These are phyloP conservation scores for Agonopterix arenella DNA, from an alignment of 2,888 invertebrate species.

Conservation along the genomic window DNA sequence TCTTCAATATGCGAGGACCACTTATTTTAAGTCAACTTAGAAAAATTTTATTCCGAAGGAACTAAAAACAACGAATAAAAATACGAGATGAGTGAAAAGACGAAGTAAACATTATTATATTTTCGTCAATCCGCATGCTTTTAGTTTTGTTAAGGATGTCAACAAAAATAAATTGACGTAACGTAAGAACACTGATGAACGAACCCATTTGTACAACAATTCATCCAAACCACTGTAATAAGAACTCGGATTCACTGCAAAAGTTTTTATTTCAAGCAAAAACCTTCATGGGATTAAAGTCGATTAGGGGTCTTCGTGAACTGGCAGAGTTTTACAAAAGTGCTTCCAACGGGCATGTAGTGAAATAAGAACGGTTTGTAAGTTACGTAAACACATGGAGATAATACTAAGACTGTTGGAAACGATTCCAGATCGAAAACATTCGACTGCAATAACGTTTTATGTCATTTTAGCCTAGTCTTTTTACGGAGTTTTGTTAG, in stretches of 20 bases:
- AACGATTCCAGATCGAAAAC: slow-evolving; percentile 12
- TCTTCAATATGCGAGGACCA: too few species aligned
- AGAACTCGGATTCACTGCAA: slow-evolving; percentile 7
- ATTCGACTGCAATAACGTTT: slow-evolving; percentile 9
- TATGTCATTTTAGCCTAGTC: too few species aligned
- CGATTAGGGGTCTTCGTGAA: slow-evolving; percentile 6
- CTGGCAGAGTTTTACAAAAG: slow-evolving; percentile 9
- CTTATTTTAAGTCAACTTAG: too few species aligned
- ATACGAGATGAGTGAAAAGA: slow-evolving; percentile 4
- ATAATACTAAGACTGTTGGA: slow-evolving; percentile 16
- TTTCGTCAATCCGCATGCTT: slow-evolving; percentile 23
- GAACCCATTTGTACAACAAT: slow-evolving; percentile 15
- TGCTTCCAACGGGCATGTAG: slow-evolving; percentile 11
- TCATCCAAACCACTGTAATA: slow-evolving; percentile 9
- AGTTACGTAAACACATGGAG: slow-evolving; percentile 21
- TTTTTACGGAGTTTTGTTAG: too few species aligned
- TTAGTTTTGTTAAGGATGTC: slow-evolving; percentile 23
- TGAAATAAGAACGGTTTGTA: slow-evolving; percentile 17
- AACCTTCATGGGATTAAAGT: slow-evolving; percentile 9
- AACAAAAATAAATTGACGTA: slow-evolving; percentile 30
- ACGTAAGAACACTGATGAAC: slow-evolving; percentile 24
- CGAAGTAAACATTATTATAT: slow-evolving; percentile 17
- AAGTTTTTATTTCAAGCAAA: slow-evolving; percentile 3
- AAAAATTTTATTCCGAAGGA: too few species aligned
- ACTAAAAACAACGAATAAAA: too few species aligned